These are phyloP conservation scores for Coracopsis vasa DNA, from an alignment of 2,113 vertebrate species.

Conservation along the genomic window DNA sequence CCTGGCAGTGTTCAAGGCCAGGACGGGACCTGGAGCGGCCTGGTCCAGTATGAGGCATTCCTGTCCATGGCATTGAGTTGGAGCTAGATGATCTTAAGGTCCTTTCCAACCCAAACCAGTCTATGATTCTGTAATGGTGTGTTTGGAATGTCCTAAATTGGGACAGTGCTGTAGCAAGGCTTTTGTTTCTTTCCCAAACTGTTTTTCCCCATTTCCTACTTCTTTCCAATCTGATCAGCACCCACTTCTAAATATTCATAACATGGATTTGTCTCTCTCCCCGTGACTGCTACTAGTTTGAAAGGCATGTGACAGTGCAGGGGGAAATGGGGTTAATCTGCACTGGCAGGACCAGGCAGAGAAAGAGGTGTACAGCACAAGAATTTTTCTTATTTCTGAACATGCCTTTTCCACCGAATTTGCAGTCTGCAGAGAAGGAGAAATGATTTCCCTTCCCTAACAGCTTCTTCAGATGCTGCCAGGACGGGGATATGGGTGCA, in stretches of 20 bases:
- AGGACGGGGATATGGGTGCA: fast-evolving
- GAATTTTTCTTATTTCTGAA: background rate
- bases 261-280: background rate
- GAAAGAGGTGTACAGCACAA: background rate
- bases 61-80: background rate
- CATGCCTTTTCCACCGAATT: background rate
- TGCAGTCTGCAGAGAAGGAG: background rate
- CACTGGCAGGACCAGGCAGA: background rate
- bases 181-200: background rate
- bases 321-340: background rate
- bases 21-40: background rate
- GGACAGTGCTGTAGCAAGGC: background rate
- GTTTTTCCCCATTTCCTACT: background rate
- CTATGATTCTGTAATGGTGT: background rate
- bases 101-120: background rate
- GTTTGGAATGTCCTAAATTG: background rate
- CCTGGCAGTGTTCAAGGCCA: background rate
- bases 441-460: background rate
- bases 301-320: background rate
- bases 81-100: background rate
- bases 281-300: background rate
- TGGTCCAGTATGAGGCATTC: background rate
- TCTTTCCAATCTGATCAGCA: background rate
- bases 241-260: background rate
- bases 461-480: background rate